Percentiles rank a stretch among this genome's conserved stretches.
Evolutionary conservation across 2,797 vertebrate genomes (phyloP).

Genomic region (Brotula barbata): DNA sequence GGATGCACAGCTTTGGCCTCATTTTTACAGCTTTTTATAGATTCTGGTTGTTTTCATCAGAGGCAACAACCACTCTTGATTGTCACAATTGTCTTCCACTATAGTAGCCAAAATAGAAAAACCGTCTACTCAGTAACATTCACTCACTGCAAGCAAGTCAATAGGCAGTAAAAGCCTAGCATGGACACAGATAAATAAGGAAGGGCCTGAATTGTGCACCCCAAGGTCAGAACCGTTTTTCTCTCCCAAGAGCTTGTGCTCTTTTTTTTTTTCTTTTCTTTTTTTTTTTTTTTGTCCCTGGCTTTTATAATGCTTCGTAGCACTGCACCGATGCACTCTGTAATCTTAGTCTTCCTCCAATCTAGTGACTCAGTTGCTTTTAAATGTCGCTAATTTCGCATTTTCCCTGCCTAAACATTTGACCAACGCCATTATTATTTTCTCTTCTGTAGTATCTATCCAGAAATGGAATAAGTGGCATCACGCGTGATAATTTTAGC

Average conservation of each 20-base stretch:
- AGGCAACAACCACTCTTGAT: slow-evolving; percentile 35
- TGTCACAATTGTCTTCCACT: slow-evolving; percentile 43
- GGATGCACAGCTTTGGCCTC: slow-evolving; percentile 71
- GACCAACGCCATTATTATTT: slow-evolving; percentile 83
- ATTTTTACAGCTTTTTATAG: slow-evolving; percentile 35
- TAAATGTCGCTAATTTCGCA: slow-evolving; percentile 74
- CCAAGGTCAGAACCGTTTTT: slow-evolving; percentile 76
- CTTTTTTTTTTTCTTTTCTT: slow-evolving; percentile 60
- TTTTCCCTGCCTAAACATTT: slow-evolving; percentile 72
- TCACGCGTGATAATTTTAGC: slow-evolving; percentile 99
- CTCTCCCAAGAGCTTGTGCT: slow-evolving; percentile 69
- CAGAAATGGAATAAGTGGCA: slow-evolving; percentile 99
- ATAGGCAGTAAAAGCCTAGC: slow-evolving; percentile 63
- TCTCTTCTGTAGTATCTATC: slow-evolving; percentile 99
- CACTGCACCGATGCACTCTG: slow-evolving; percentile 65
- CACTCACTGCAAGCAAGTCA: slow-evolving; percentile 57
- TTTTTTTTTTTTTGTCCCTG: slow-evolving; percentile 59
- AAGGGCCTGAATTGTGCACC: slow-evolving; percentile 76
- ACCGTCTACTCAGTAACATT: slow-evolving; percentile 47
- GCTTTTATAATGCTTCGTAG: slow-evolving; percentile 75
- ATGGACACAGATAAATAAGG: slow-evolving; percentile 67
- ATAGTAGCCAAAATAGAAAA: slow-evolving; percentile 42
- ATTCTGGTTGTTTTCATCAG: slow-evolving; percentile 41
- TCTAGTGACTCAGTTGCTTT: slow-evolving; percentile 72
- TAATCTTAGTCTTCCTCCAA: slow-evolving; percentile 61